A percentile compares a stretch with the other conserved stretches of the same genome.
These are phyloP conservation scores for Cheiracanthium punctorium DNA, from an alignment of 2,888 invertebrate species.

Conservation along the genomic window DNA sequence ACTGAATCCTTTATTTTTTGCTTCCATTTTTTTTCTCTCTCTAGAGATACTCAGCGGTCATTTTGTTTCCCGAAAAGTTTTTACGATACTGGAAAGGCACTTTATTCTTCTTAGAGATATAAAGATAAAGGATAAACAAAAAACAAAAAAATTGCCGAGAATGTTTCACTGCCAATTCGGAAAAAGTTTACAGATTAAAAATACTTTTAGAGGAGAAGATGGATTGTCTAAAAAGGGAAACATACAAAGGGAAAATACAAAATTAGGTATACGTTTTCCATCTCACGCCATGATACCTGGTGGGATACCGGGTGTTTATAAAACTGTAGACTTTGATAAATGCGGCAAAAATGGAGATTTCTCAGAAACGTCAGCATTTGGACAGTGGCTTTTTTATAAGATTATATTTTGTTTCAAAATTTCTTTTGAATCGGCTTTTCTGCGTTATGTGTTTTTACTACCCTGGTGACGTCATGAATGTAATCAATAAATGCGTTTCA, in stretches of 20 bases:
- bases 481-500: too few species aligned
- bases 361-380: too few species aligned
- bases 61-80: background rate
- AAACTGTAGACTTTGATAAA: too few species aligned
- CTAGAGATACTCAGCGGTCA: background rate
- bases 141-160: background rate
- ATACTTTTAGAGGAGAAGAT: background rate
- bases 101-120: background rate
- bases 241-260: background rate
- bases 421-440: too few species aligned
- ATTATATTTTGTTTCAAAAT: too few species aligned
- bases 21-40: background rate
- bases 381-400: too few species aligned
- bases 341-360: too few species aligned
- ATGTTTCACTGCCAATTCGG: background rate
- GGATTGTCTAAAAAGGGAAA: background rate
- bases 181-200: constrained; percentile 1
- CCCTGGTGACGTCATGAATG: too few species aligned
- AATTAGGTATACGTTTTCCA: too few species aligned
- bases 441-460: too few species aligned
- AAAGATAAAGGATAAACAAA: background rate
- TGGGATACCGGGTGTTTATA: too few species aligned
- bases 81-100: background rate
- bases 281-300: too few species aligned
- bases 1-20: background rate